Evolutionary conservation across 2,113 vertebrate genomes (phyloP).

Genomic region (Pseudois nayaur): DNA sequence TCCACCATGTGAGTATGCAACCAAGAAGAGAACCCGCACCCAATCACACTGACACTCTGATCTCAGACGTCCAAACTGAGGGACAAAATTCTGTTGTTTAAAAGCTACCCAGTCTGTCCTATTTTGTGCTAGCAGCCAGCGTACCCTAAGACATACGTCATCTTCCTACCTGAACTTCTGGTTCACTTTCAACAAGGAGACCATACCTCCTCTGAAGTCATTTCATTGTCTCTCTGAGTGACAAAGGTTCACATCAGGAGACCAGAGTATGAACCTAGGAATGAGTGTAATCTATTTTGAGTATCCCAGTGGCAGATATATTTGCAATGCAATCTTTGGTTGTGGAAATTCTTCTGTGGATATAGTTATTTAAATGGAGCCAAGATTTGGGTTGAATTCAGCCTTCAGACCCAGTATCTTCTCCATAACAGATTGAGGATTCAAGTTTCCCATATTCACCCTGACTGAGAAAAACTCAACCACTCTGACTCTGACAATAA

Average conservation of each 20-base stretch:
- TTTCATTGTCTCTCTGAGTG: neutral
- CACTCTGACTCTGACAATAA: neutral
- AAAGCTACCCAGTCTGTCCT: neutral
- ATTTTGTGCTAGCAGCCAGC: neutral
- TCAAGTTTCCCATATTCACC: neutral
- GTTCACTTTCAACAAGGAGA: neutral
- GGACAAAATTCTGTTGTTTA: neutral
- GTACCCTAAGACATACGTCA: rapidly evolving
- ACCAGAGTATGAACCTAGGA: neutral
- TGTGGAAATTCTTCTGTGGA: neutral
- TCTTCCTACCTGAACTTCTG: neutral
- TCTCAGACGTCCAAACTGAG: neutral
- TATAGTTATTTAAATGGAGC: neutral
- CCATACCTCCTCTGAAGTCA: neutral
- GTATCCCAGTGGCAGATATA: neutral
- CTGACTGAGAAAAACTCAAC: neutral
- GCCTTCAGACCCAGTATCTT: neutral
- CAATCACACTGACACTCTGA: neutral
- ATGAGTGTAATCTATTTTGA: neutral
- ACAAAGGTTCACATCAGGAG: neutral
- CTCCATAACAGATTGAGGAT: neutral
- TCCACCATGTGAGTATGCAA: neutral
- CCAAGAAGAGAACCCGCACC: neutral
- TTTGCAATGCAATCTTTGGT: neutral
- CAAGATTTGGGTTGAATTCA: neutral